These are phyloP conservation scores for Orthosia incerta DNA, from an alignment of 2,888 invertebrate genomes.

Conservation along the genomic window DNA sequence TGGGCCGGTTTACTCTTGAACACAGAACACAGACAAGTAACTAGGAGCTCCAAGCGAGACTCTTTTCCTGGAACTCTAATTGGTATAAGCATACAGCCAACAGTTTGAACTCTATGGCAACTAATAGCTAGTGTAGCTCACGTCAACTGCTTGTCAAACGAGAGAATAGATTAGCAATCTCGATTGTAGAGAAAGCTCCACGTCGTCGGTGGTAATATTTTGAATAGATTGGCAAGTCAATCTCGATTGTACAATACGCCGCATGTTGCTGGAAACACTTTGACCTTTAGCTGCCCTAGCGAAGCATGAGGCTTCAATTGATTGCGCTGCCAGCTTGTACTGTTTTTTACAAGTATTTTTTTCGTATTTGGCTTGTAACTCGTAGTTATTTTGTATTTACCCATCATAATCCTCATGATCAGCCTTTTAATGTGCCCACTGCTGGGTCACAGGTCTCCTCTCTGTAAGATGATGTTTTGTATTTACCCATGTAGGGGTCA, in stretches of 20 bases:
- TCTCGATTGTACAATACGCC: neutral
- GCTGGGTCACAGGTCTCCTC: too few species aligned
- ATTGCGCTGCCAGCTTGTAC: neutral
- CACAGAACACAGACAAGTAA: too few species aligned
- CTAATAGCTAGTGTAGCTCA: neutral
- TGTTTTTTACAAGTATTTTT: too few species aligned
- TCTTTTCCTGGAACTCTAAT: neutral
- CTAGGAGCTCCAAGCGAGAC: neutral
- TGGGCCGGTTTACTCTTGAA: too few species aligned
- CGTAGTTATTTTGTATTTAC: too few species aligned
- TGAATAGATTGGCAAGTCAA: neutral
- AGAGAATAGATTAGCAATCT: neutral
- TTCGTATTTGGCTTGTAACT: too few species aligned
- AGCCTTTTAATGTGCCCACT: too few species aligned
- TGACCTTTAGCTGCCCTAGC: neutral
- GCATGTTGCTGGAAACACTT: neutral
- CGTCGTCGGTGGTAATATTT: neutral
- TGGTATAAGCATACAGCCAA: neutral
- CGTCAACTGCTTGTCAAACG: neutral
- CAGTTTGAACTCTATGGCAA: neutral
- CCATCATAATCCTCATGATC: too few species aligned
- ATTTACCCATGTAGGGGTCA: too few species aligned
- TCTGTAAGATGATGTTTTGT: too few species aligned
- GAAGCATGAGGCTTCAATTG: neutral
- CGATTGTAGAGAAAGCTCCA: neutral